phyloP scores from a whole-genome alignment of 2,797 vertebrate species.

The Hoplostethus atlanticus region DNA sequence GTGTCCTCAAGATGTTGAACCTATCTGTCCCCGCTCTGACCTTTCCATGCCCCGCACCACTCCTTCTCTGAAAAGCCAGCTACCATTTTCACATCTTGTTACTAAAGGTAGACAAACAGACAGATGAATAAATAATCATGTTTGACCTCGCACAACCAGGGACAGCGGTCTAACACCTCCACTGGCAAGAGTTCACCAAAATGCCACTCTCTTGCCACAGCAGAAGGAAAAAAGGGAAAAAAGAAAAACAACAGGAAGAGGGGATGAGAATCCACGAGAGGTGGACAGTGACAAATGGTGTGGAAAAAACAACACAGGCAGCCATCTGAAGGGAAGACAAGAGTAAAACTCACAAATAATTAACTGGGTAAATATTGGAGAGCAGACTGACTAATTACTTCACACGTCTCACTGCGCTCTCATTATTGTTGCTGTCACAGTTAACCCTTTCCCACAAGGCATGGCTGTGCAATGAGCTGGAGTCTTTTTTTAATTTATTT shows the following conservation, averaged over 20 bases:
- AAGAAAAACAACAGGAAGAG: constrained; percentile 48
- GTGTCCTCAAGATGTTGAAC: constrained; percentile 27
- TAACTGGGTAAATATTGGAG: constrained; percentile 90
- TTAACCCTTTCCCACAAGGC: constrained; percentile 79
- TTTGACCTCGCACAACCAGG: constrained; percentile 79
- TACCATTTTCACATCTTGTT: constrained; percentile 76
- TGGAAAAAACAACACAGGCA: constrained; percentile 86
- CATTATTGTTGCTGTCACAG: constrained; percentile 84
- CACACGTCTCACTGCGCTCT: constrained; percentile 86
- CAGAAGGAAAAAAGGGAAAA: constrained; percentile 21
- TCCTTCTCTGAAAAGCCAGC: constrained; percentile 58
- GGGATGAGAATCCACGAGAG: constrained; percentile 78
- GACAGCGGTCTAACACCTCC: constrained; percentile 80
- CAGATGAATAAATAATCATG: constrained; percentile 82
- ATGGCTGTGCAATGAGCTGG: constrained; percentile 51
- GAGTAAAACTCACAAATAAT: constrained; percentile 90
- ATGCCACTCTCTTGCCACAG: constrained; percentile 74
- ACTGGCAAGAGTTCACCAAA: constrained; percentile 76
- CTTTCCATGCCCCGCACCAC: constrained; percentile 52
- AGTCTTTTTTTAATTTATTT: constrained; percentile 5
- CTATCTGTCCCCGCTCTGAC: constrained; percentile 55
- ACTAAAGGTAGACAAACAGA: constrained; percentile 69
- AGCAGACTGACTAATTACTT: constrained; percentile 88
- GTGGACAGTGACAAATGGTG: constrained; percentile 87
- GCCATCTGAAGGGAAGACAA: constrained; percentile 86